Evolutionary conservation across 2,113 vertebrate species (phyloP).

Genomic region (Platycercus adscitus): DNA sequence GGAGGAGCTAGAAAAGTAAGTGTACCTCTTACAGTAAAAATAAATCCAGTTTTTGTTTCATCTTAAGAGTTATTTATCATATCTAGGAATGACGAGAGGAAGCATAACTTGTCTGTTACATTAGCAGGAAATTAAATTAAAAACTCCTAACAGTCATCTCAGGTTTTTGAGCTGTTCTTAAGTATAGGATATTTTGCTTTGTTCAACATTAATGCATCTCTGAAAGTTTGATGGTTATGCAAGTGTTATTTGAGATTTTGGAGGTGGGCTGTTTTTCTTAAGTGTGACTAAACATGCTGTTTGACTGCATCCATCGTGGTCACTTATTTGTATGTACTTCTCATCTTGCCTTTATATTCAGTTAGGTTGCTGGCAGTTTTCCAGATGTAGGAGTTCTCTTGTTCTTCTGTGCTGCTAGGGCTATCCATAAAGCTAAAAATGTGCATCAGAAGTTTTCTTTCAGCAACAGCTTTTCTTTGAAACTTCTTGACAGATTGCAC

Average conservation of each 20-base stretch:
- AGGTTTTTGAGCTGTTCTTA: not conserved
- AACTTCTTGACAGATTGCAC: not conserved
- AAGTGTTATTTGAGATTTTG: not conserved
- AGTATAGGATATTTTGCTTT: not conserved
- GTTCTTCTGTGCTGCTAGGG: not conserved
- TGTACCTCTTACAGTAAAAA: not conserved
- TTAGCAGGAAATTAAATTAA: not conserved
- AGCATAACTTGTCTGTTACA: not conserved
- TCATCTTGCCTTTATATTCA: not conserved
- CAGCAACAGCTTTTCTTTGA: not conserved
- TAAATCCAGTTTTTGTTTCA: not conserved
- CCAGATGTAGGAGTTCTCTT: not conserved
- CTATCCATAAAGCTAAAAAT: not conserved
- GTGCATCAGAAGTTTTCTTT: rapidly evolving
- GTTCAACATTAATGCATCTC: not conserved
- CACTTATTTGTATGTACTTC: not conserved
- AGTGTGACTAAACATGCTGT: not conserved
- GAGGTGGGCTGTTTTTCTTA: not conserved
- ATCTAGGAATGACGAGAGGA: not conserved
- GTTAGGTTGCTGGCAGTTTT: not conserved
- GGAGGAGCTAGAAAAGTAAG: slow-evolving; percentile 98
- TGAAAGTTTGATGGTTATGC: not conserved
- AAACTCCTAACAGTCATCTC: not conserved
- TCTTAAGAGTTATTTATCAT: not conserved
- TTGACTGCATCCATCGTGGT: not conserved